Evolutionary conservation across 2,888 invertebrate genomes (phyloP), one percentile per base, ranked within the genome.

Genomic region (Mantis religiosa): DNA sequence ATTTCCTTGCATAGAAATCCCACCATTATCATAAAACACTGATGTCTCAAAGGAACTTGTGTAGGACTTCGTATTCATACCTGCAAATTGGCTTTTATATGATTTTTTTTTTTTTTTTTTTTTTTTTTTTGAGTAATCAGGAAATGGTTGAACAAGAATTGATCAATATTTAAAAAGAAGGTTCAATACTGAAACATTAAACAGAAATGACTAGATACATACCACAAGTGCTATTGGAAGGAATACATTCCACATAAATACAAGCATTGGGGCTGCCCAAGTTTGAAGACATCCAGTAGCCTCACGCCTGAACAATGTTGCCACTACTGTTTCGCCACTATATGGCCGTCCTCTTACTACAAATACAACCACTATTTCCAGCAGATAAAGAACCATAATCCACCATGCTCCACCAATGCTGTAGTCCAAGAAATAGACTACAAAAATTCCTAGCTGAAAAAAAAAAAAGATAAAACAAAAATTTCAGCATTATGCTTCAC

Each of bases 171-270:
- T 34, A 7, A 34, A 34, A 34, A 34, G 34, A 34, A 71, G 54
- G 15, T 71, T 71, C 54, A 71, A 25, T 1, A 20, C 15, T 54
- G 2, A 54, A 20, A 54, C 3, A 4, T 15, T 12, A 41, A 71
- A 71, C 4, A 71, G 20, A 71, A 71, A 71, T 71, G 20, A 20
- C 54, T 20, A 71, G 4, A 20, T 25, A 20, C 54, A 20, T 92
- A 98, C 97, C 94, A 97, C 96, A 88, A 98, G 93, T 12, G 96
- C 95, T 88, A 98, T 97, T 0, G 98, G 98, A 91, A 98, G 93
- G 88, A 98, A 94, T 3, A 98, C 97, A 92, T 97, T 98, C 98
- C 98, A 98, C 0, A 96, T 96, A 92, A 98, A 97, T 7, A 97
- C 96, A 30, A 97, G 93, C 90, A 97, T 93, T 15, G 96, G 96